Conservation (phyloP, 2,797 vertebrate genomes). For the Melanitta fusca region DNA sequence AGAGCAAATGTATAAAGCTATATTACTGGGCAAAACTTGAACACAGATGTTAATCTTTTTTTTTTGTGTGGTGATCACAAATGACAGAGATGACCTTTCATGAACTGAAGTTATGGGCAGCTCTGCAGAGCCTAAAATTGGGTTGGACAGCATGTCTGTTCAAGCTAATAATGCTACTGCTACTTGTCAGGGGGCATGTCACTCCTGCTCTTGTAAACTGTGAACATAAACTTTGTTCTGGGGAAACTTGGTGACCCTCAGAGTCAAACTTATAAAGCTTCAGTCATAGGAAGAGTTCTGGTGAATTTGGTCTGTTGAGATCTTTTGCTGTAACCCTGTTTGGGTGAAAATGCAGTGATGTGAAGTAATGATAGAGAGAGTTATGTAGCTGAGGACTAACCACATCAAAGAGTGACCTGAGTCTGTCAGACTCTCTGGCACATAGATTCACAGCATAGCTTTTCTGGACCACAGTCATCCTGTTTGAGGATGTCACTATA, state of each 20-base stretch:
- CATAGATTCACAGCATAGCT: not conserved
- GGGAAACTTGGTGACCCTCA: not conserved
- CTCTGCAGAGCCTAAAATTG: slow-evolving; percentile 51
- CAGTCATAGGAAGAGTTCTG: not conserved
- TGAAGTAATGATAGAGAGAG: not conserved
- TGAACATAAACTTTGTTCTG: slow-evolving; percentile 30
- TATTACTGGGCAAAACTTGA: not conserved
- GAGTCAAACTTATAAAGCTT: not conserved
- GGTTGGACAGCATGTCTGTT: slow-evolving; percentile 44
- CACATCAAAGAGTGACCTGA: not conserved
- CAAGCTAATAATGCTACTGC: slow-evolving; percentile 48
- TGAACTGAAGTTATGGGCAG: slow-evolving; percentile 47
- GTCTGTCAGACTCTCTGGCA: not conserved
- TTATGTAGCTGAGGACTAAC: not conserved
- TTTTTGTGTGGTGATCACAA: slow-evolving; percentile 29
- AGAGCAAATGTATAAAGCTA: not conserved
- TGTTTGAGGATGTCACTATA: not conserved
- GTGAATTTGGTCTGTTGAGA: not conserved
- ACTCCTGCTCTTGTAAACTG: not conserved
- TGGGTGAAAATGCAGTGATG: not conserved
- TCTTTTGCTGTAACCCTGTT: not conserved
- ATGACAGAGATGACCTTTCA: slow-evolving; percentile 58
- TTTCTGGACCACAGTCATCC: not conserved
- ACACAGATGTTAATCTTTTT: not conserved
- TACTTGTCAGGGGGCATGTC: slow-evolving; percentile 15